A percentile compares a stretch with the other conserved stretches of the same genome.
These are phyloP conservation scores for Melinaea menophilus DNA, from an alignment of 2,888 invertebrate species.

Conservation along the genomic window DNA sequence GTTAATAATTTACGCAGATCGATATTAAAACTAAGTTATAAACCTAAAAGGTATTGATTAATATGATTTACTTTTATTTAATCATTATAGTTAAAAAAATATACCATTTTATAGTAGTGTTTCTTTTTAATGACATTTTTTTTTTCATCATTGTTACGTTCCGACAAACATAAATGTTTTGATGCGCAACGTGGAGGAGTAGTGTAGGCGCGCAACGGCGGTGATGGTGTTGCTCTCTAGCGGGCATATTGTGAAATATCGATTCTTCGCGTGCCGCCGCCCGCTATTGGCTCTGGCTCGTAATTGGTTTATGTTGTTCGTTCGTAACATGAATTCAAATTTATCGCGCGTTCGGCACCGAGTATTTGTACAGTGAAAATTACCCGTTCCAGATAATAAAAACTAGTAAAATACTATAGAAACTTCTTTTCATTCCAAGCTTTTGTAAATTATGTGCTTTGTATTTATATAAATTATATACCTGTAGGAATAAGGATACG, in stretches of 20 bases:
- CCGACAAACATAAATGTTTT: constrained; percentile 54
- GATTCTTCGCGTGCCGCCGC: constrained; percentile 63
- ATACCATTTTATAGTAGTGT: background rate
- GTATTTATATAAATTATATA: background rate
- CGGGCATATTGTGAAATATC: constrained; percentile 76
- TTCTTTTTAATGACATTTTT: constrained; percentile 2
- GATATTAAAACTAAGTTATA: no score
- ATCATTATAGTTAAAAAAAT: no score
- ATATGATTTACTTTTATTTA: no score
- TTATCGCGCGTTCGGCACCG: constrained; percentile 66
- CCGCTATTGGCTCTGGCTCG: constrained; percentile 69
- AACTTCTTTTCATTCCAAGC: constrained; percentile 50
- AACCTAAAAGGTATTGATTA: no score
- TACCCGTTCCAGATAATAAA: constrained; percentile 63
- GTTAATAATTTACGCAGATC: no score
- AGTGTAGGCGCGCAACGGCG: constrained; percentile 71
- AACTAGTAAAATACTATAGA: constrained; percentile 59
- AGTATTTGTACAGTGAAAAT: constrained; percentile 61
- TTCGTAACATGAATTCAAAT: constrained; percentile 76
- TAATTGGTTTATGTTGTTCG: constrained; percentile 75
- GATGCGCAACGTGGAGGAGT: constrained; percentile 74
- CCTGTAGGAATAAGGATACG: no score
- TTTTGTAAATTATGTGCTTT: constrained; percentile 29
- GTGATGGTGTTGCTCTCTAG: constrained; percentile 71
- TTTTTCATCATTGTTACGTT: constrained; percentile 38